phyloP scores from a whole-genome alignment of 64 coral and sea anemone genomes.

The Acropora tenuis region DNA sequence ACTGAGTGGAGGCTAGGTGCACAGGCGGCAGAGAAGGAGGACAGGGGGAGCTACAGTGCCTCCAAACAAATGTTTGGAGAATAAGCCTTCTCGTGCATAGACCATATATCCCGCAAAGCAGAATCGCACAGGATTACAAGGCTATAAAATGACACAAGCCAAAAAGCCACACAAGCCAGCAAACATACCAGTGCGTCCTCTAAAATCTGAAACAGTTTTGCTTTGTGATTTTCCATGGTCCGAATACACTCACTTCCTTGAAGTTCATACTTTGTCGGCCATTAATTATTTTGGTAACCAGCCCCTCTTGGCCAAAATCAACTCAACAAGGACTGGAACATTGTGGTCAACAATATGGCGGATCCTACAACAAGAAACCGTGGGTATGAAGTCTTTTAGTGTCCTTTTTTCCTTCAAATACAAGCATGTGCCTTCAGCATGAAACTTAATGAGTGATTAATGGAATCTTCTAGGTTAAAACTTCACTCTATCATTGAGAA shows the following conservation, averaged over 20 bases:
- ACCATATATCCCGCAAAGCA: too few species aligned
- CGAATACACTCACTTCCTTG: too few species aligned
- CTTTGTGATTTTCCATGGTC: conserved; percentile 55
- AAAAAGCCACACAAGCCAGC: too few species aligned
- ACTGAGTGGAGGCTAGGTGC: too few species aligned
- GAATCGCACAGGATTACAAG: too few species aligned
- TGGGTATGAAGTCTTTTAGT: not conserved
- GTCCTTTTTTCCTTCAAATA: not conserved
- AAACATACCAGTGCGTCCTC: conserved; percentile 78
- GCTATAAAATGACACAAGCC: too few species aligned
- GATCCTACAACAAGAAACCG: not conserved
- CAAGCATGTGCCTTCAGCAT: not conserved
- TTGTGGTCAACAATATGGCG: too few species aligned
- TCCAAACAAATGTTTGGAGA: too few species aligned
- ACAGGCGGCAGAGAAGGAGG: too few species aligned
- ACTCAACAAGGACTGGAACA: not conserved
- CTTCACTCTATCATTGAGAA: conserved; percentile 55
- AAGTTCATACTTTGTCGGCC: too few species aligned
- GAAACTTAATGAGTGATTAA: not conserved
- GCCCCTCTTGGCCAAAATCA: not conserved
- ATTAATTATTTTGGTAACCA: not conserved
- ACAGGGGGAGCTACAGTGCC: too few species aligned
- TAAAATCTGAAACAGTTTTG: conserved; percentile 64
- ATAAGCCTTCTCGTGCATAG: too few species aligned
- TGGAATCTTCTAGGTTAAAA: conserved; percentile 18